Conservation (phyloP, 2,888 invertebrate species). For the Allygus modestus region DNA sequence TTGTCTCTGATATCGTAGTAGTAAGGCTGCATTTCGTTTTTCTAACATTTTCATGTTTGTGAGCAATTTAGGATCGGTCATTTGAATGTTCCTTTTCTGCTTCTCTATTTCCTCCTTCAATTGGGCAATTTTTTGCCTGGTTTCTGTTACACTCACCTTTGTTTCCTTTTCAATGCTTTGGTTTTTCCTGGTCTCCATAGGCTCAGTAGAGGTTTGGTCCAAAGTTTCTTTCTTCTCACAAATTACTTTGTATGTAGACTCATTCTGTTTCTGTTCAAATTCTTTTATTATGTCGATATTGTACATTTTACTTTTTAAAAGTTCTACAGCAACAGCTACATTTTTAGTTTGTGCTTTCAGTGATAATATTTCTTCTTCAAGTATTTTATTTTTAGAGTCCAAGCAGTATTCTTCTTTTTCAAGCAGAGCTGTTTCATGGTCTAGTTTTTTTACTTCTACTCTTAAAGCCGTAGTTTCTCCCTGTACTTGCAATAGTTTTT, state of each 20-base stretch:
- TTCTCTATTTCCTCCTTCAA: constrained; percentile 26
- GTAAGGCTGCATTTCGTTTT: constrained; percentile 33
- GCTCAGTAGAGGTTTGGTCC: neutral
- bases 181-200: neutral
- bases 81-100: neutral
- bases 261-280: constrained; percentile 36
- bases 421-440: neutral
- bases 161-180: neutral
- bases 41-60: constrained; percentile 29
- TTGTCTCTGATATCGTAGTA: constrained; percentile 20
- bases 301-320: constrained; percentile 15
- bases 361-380: constrained; percentile 1
- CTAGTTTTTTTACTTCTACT: constrained; percentile 1
- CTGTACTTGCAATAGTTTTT: neutral
- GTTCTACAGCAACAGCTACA: neutral
- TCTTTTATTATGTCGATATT: constrained; percentile 30
- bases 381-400: neutral
- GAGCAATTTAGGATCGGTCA: constrained; percentile 35
- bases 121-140: neutral
- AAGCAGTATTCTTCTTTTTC: constrained; percentile 21
- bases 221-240: neutral
- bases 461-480: neutral
- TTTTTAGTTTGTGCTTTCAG: constrained; percentile 9
- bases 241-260: neutral
- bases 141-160: no score